A percentile compares a stretch with the other conserved stretches of the same genome.
These are phyloP conservation scores for Autographa pulchrina DNA, from an alignment of 2,888 invertebrate species.

Conservation along the genomic window DNA sequence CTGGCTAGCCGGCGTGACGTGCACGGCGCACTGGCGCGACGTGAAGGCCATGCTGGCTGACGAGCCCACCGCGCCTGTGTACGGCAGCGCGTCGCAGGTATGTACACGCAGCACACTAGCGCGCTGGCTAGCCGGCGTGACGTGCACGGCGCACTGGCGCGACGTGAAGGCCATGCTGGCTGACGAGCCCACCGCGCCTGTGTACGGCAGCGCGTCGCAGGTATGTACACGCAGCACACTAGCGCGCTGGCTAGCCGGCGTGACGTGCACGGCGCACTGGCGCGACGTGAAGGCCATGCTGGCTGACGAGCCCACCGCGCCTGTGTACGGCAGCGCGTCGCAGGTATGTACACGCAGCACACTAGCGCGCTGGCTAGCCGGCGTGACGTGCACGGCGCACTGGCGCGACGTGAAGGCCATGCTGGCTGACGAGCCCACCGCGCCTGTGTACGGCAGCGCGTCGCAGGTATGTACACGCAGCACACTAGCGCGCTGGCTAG, in stretches of 20 bases:
- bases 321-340: constrained; percentile 70
- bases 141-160: constrained; percentile 96
- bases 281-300: constrained; percentile 95
- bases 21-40: constrained; percentile 96
- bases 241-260: constrained; percentile 65
- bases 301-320: constrained; percentile 91
- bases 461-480: constrained; percentile 65
- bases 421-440: constrained; percentile 92
- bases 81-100: constrained; percentile 74
- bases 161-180: constrained; percentile 95
- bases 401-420: constrained; percentile 96
- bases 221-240: constrained; percentile 46
- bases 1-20: constrained; percentile 86
- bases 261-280: constrained; percentile 96
- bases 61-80: constrained; percentile 83
- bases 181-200: constrained; percentile 89
- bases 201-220: constrained; percentile 73
- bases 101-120: neutral
- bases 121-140: constrained; percentile 81
- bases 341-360: constrained; percentile 64
- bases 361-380: constrained; percentile 38
- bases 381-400: constrained; percentile 94
- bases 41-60: constrained; percentile 95
- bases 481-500: neutral
- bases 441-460: constrained; percentile 74